Base-by-base conservation (phyloP, 2,888 invertebrate genomes). In the Andrena chrysosceles region DNA sequence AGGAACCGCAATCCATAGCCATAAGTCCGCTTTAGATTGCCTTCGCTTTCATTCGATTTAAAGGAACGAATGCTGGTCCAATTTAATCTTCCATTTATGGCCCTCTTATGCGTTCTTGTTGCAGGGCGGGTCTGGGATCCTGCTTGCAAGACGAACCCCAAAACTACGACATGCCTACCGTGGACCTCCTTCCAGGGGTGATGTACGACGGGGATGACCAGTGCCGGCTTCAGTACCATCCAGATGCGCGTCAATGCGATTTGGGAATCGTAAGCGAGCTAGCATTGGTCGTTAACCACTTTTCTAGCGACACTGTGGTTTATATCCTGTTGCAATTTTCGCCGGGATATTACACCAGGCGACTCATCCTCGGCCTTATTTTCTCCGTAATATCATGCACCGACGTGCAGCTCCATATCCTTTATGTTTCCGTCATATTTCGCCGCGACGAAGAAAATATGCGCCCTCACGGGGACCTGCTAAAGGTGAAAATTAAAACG, bases 171-270 rank as follows among this genome's bases (percentile, higher is more conserved):
- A 93, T 93, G 59, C 85, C 85, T 10, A 83, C 85, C 16, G 81
- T 85, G 49, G 91, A 93, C 23, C 89, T 92, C 74, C 86, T 93
- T 29, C 93, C 94, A 0, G 96, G 96, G 8, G 95, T 95, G 49
- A 95, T 95, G 94, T 96, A 95, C 90, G 95, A 95, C 85, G 95
- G 94, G 0, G 94, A 95, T 87, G 95, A 95, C 87, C 96, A 96
- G 90, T 96, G 96, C 87, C 92, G 94, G 1, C 93, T 95, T 60
- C 93, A 94, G 76, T 95, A 95, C 88, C 95, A 95, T 7, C 91
- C 92, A 0, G 94, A 94, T 3, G 94, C 95, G 2, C 93, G 89
- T 0, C 89, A 94, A 62, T 95, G 95, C 88, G 91, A 92, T 73
- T 84, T 92, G 26, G 92, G 91, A 78, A 81, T 93, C 52, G 93